phyloP scores from a whole-genome alignment of 2,888 invertebrate genomes.

The Laothoe populi region DNA sequence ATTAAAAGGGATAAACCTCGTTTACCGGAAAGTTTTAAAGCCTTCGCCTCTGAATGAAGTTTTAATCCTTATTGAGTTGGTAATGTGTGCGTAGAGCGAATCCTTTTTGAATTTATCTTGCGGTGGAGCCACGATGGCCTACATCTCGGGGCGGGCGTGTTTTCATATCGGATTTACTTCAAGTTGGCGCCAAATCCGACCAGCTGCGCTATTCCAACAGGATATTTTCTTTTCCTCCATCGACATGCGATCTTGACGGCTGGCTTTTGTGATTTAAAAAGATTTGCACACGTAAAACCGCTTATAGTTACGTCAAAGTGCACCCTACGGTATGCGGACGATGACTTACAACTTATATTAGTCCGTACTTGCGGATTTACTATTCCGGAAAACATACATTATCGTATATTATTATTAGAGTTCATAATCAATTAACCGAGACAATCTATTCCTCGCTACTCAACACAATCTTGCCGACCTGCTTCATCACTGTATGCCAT shows the following conservation, averaged over 20 bases:
- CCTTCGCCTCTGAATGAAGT: constrained; percentile 69
- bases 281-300: constrained; percentile 76
- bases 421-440: no score
- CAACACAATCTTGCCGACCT: no score
- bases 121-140: constrained; percentile 68
- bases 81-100: constrained; percentile 67
- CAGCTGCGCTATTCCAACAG: constrained; percentile 75
- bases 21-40: constrained; percentile 68
- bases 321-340: constrained; percentile 11
- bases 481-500: no score
- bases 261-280: constrained; percentile 83
- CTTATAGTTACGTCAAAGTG: constrained; percentile 57
- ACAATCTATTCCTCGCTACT: no score
- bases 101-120: constrained; percentile 78
- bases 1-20: constrained; percentile 71
- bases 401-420: not conserved
- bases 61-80: constrained; percentile 80
- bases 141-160: constrained; percentile 69
- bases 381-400: constrained; percentile 4
- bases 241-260: constrained; percentile 78
- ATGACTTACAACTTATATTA: constrained; percentile 18
- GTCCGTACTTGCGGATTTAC: not conserved
- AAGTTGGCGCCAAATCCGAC: constrained; percentile 77
- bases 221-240: constrained; percentile 80
- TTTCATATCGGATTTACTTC: constrained; percentile 82